These are phyloP conservation scores for Cynoglossus semilaevis DNA, from an alignment of 2,113 vertebrate genomes.

Conservation along the genomic window DNA sequence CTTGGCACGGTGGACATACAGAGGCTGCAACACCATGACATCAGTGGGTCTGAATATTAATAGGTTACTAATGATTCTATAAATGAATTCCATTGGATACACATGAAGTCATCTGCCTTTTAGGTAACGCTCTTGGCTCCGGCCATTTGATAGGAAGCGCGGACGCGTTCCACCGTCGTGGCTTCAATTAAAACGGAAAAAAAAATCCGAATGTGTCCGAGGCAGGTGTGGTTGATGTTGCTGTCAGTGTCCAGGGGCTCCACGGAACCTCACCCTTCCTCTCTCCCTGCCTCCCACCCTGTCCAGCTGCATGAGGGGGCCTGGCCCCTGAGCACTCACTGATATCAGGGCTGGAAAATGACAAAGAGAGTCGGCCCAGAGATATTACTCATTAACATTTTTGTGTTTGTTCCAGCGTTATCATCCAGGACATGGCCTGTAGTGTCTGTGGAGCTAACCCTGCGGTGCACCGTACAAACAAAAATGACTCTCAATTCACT, in stretches of 20 bases:
- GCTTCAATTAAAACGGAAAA: slow-evolving; percentile 16
- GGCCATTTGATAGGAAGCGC: slow-evolving; percentile 19
- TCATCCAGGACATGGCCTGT: background rate
- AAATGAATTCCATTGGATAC: slow-evolving; percentile 61
- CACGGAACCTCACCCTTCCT: slow-evolving; percentile 28
- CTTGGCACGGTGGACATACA: slow-evolving; percentile 1
- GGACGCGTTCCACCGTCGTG: too few relatives aligned
- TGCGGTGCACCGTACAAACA: too few relatives aligned
- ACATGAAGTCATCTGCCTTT: slow-evolving; percentile 58
- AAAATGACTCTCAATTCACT: too few relatives aligned
- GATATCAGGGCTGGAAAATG: slow-evolving; percentile 42
- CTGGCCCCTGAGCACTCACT: slow-evolving; percentile 32
- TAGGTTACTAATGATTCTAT: slow-evolving; percentile 38
- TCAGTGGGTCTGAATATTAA: slow-evolving; percentile 61
- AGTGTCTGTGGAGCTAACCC: slow-evolving; percentile 18
- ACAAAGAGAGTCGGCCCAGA: slow-evolving; percentile 26
- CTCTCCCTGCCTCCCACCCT: slow-evolving; percentile 21
- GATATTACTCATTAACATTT: slow-evolving; percentile 59
- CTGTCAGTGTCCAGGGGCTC: slow-evolving; percentile 46
- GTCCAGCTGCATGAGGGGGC: slow-evolving; percentile 33
- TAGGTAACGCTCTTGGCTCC: slow-evolving; percentile 41
- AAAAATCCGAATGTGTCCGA: slow-evolving; percentile 18
- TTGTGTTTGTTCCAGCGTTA: slow-evolving; percentile 39
- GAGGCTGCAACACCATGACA: slow-evolving; percentile 41
- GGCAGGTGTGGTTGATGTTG: slow-evolving; percentile 35